Percentiles rank a stretch among this genome's conserved stretches.
phyloP scores from a whole-genome alignment of 2,797 vertebrate genomes.

The Malacoraja senta region DNA sequence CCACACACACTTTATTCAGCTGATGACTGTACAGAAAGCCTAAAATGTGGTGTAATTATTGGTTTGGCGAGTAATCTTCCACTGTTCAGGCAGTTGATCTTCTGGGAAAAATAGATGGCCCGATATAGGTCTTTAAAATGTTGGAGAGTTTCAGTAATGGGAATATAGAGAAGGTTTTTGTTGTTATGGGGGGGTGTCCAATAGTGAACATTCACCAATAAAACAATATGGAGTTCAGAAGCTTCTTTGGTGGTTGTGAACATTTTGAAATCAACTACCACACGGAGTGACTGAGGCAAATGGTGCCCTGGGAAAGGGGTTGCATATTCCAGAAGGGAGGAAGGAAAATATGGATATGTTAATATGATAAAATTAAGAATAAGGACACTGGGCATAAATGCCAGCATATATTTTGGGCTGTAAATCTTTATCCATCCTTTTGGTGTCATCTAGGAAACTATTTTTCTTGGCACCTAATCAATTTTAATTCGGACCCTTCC shows the following conservation, averaged over 20 bases:
- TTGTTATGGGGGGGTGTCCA: background rate
- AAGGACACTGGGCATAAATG: background rate
- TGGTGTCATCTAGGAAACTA: background rate
- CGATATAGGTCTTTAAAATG: background rate
- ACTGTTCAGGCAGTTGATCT: background rate
- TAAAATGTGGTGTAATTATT: background rate
- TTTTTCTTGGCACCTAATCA: background rate
- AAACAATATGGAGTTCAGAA: background rate
- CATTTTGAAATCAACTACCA: background rate
- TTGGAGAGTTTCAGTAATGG: background rate
- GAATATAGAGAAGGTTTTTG: background rate
- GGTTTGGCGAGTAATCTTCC: background rate
- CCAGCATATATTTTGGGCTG: background rate
- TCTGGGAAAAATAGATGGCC: background rate
- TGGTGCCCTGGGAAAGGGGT: background rate
- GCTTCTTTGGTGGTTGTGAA: background rate
- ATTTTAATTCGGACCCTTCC: background rate
- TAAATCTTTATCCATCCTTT: background rate
- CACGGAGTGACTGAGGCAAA: background rate
- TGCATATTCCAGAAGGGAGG: background rate
- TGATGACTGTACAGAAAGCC: background rate
- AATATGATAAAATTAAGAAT: background rate
- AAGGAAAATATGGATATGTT: background rate
- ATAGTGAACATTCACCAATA: background rate
- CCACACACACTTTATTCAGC: background rate